Base-by-base conservation (phyloP, 2,797 vertebrate genomes). In the Valencia hispanica region DNA sequence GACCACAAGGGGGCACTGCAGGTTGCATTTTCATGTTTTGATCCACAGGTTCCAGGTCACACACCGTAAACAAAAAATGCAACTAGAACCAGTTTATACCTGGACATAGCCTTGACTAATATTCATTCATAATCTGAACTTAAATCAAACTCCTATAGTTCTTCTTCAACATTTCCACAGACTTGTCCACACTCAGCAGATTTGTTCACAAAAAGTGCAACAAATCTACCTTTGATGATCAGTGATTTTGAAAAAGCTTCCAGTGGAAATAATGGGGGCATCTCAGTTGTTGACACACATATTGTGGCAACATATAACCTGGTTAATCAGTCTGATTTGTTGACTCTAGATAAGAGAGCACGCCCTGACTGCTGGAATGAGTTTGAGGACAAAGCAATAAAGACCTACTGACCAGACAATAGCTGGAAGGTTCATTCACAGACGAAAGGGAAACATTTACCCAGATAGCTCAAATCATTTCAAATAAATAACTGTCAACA, bases 321-420 rank as follows among this genome's bases (percentile, higher is more conserved):
- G 48, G 5, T 0, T 68, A 72, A 85, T 88, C 79, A 55, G 69
- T 48, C 55, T 1, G 41, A 55, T 84, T 0, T 90, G 82, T 85
- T 93, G 82, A 93, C 84, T 81, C 45, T 45, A 90, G 91, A 94
- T 91, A 92, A 91, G 72, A 79, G 22, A 27, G 3, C 43, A n/a
- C 18, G 68, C 18, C 27, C 36, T 0, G 34, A 79, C 85, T 74
- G 71, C 17, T 79, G 81, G 82, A 89, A 91, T 88, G 84, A 89
- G 59, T 74, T 86, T 82, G 57, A 88, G 73, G 68, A 78, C 61
- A 25, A n/a, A 50, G 76, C 72, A 84, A 84, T 88, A 83, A 78
- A 80, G 70, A 68, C 15, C 32, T 2, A 17, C 34, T 78, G 78
- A 68, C 68, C 5, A 30, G 32, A 76, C 30, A 27, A 41, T 9